These are phyloP conservation scores for Regulus satrapa DNA, from an alignment of 2,113 vertebrate genomes.

Conservation along the genomic window DNA sequence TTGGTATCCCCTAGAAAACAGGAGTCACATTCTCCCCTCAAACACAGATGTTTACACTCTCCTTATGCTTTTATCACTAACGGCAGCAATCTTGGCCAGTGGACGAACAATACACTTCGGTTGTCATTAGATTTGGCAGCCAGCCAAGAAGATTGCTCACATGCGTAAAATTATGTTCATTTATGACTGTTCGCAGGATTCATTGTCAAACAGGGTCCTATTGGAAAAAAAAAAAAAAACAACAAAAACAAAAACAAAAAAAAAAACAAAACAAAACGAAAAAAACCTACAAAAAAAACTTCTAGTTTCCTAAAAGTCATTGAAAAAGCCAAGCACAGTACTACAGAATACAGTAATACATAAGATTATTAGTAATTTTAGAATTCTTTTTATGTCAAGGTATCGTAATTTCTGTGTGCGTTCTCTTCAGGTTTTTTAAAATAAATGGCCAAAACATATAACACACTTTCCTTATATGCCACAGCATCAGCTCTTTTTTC, in stretches of 20 bases:
- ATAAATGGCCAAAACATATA: background rate
- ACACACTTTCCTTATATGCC: background rate
- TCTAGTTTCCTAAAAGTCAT: background rate
- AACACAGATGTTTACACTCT: slow-evolving; percentile 47
- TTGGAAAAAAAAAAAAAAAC: background rate
- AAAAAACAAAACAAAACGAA: too few species aligned
- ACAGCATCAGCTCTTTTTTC: background rate
- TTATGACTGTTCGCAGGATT: background rate
- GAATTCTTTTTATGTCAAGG: background rate
- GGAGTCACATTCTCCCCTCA: background rate
- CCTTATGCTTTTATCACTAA: slow-evolving; percentile 35
- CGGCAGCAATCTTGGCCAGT: slow-evolving; percentile 35
- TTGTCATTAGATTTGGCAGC: slow-evolving; percentile 12
- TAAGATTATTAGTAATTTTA: background rate
- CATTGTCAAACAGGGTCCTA: background rate
- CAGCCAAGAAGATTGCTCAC: background rate
- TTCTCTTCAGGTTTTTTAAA: background rate
- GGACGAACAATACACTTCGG: slow-evolving; percentile 46
- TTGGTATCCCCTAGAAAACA: background rate
- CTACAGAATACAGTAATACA: background rate
- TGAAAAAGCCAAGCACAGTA: background rate
- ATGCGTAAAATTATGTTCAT: background rate
- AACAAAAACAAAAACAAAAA: too few species aligned
- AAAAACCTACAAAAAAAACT: too few species aligned
- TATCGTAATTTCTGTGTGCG: background rate